Conservation (phyloP, 2,888 invertebrate species). For the Nematopogon swammerdamellus region DNA sequence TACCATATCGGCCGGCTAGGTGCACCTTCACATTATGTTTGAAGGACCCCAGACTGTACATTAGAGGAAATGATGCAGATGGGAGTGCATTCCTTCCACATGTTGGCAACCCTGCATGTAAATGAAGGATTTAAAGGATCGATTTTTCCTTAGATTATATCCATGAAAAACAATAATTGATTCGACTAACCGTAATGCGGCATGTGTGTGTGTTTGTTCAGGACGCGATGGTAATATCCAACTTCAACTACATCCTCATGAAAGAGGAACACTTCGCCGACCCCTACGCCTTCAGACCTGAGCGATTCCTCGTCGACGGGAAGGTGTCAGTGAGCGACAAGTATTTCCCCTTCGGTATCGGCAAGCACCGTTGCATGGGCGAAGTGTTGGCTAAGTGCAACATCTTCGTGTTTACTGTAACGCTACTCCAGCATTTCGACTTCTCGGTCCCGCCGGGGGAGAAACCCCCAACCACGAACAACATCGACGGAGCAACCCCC, state of each 20-base stretch:
- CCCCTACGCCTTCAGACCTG: conserved; percentile 70
- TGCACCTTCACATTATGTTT: no score
- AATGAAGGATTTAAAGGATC: no score
- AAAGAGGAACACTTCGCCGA: conserved; percentile 65
- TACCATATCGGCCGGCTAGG: no score
- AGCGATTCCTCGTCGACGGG: conserved; percentile 65
- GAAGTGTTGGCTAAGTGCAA: conserved; percentile 73
- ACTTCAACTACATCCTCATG: conserved; percentile 71
- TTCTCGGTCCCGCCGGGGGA: conserved; percentile 65
- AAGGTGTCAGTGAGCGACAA: conserved; percentile 63
- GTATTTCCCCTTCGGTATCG: conserved; percentile 75
- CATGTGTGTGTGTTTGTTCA: conserved; percentile 19
- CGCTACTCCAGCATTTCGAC: conserved; percentile 69
- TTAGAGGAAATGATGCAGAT: no score
- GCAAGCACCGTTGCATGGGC: conserved; percentile 80
- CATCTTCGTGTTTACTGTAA: conserved; percentile 71
- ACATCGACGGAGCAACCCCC: conserved; percentile 76
- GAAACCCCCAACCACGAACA: conserved; percentile 60
- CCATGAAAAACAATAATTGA: no score
- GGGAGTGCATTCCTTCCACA: no score
- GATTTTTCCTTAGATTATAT: no score
- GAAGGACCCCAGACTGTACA: no score
- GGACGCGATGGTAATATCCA: conserved; percentile 79
- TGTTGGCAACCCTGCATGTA: no score
- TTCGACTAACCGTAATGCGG: no score